Conservation (phyloP, 1,140 invertebrate species). For the Panagrolaimus sp. region DNA sequence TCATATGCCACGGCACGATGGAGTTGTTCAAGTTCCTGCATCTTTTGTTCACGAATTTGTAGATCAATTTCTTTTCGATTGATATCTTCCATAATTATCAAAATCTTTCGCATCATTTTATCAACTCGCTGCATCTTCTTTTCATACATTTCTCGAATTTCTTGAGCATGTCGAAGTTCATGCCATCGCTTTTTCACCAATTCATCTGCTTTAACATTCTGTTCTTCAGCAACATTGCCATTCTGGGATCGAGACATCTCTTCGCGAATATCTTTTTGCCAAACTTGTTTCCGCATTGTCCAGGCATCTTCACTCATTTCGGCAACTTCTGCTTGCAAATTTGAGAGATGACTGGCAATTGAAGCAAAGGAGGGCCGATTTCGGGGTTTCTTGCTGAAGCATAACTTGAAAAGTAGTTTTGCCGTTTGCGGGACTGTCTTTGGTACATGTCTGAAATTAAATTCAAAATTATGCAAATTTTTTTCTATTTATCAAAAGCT, state of each 20-base stretch:
- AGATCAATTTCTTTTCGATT: background rate
- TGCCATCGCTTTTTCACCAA: constrained; percentile 72
- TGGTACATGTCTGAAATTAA: constrained; percentile 69
- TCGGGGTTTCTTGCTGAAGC: constrained; percentile 81
- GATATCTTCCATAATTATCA: constrained; percentile 68
- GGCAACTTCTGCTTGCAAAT: constrained; percentile 75
- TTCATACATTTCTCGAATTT: constrained; percentile 84
- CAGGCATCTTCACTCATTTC: constrained; percentile 60
- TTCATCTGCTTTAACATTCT: constrained; percentile 65
- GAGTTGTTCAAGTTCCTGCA: background rate
- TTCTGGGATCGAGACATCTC: background rate
- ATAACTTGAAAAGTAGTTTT: constrained; percentile 78
- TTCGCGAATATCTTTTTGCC: constrained; percentile 41
- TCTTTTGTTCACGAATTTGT: background rate
- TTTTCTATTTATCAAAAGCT: too few relatives aligned
- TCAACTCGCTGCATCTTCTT: constrained; percentile 83
- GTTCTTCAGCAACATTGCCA: background rate
- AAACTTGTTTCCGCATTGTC: constrained; percentile 36
- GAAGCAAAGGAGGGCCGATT: constrained; percentile 90
- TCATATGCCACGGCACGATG: background rate
- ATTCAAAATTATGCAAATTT: too few relatives aligned
- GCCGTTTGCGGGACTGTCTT: constrained; percentile 75
- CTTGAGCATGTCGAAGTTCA: constrained; percentile 79
- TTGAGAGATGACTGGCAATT: constrained; percentile 80
- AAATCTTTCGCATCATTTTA: constrained; percentile 83